Conservation (phyloP, 2,113 vertebrate species). For the Xenus cinereus region DNA sequence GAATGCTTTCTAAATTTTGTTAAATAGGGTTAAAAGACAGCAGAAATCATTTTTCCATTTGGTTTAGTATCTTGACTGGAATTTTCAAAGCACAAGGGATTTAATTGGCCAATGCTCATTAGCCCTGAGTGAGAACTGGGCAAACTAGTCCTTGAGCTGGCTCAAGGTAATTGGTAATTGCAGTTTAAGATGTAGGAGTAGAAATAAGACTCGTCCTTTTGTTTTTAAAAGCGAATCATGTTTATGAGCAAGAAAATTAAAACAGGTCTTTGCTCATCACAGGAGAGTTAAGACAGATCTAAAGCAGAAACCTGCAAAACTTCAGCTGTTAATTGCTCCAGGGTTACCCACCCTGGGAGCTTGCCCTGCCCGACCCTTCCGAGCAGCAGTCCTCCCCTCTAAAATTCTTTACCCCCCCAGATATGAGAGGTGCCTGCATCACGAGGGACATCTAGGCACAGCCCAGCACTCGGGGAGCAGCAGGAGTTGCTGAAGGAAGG, state of each 20-base stretch:
- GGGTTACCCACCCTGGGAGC: accelerated
- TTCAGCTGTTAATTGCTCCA: not conserved
- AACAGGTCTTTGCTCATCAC: not conserved
- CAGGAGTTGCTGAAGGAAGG: too few species aligned
- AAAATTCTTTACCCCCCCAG: not conserved
- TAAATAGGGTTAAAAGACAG: not conserved
- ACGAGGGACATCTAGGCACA: accelerated
- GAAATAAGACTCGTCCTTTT: not conserved
- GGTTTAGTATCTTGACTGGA: not conserved
- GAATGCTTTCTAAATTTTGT: not conserved
- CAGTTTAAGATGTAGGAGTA: not conserved
- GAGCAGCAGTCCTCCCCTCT: not conserved
- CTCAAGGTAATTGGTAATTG: not conserved
- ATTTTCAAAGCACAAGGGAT: not conserved
- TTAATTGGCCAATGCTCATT: not conserved
- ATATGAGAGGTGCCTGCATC: not conserved
- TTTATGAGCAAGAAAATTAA: not conserved
- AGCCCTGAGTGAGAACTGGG: not conserved
- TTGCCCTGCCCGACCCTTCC: not conserved
- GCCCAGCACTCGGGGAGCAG: not conserved
- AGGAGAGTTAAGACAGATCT: not conserved
- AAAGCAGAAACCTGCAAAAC: not conserved
- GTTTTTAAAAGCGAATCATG: not conserved
- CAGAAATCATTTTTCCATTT: not conserved
- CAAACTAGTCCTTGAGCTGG: not conserved